Evolutionary conservation across 2,888 invertebrate genomes (phyloP).

Genomic region (Unio delphinus): DNA sequence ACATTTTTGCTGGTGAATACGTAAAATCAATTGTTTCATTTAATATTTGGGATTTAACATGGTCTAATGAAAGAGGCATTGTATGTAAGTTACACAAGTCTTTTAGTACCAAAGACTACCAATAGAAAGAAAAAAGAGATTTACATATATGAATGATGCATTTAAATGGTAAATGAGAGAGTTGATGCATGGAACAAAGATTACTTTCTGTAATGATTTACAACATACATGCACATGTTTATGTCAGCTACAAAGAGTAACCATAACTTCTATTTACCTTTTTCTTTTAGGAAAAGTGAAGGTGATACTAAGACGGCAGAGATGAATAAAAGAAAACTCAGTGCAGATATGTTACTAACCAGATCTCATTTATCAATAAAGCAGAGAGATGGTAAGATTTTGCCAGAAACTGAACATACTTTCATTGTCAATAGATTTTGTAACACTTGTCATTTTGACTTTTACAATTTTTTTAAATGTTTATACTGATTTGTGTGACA

Average conservation of each 20-base stretch:
- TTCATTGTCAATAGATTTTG: too few relatives aligned
- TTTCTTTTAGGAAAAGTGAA: constrained; percentile 59
- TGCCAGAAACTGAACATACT: background rate
- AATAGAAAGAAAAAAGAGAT: too few relatives aligned
- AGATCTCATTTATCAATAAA: constrained; percentile 65
- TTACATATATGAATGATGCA: too few relatives aligned
- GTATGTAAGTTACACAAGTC: too few relatives aligned
- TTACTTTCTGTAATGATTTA: background rate
- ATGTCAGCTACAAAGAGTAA: background rate
- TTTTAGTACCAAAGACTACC: too few relatives aligned
- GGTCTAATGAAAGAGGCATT: too few relatives aligned
- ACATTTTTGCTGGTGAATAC: too few relatives aligned
- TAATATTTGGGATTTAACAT: too few relatives aligned
- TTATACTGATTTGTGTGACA: too few relatives aligned
- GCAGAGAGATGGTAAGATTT: constrained; percentile 64
- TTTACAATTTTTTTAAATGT: background rate
- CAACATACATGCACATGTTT: background rate
- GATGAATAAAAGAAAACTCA: constrained; percentile 59
- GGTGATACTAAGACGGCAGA: constrained; percentile 64
- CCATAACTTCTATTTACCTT: background rate
- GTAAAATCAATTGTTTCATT: too few relatives aligned
- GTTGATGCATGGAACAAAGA: background rate
- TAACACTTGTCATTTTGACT: background rate
- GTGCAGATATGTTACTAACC: constrained; percentile 61
- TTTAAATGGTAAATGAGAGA: background rate